Percentiles rank a stretch among this genome's conserved stretches.
These are phyloP conservation scores for Lutra lutra DNA, from an alignment of 2,797 vertebrate genomes.

Conservation along the genomic window DNA sequence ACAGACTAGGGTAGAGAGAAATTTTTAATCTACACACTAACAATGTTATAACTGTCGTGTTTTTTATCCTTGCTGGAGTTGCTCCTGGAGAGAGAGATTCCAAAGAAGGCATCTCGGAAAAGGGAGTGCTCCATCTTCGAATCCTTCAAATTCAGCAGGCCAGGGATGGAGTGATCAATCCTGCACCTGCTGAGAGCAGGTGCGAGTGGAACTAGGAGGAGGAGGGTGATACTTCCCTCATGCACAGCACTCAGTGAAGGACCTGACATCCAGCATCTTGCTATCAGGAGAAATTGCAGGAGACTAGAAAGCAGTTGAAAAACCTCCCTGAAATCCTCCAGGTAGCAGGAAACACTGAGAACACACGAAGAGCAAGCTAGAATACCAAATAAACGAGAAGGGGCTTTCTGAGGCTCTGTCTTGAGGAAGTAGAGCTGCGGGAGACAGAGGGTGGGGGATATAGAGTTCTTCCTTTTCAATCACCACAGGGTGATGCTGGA, in stretches of 20 bases:
- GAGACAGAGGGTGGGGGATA: neutral
- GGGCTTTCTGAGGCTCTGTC: constrained; percentile 61
- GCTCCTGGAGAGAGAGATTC: neutral
- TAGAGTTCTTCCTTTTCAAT: constrained; percentile 41
- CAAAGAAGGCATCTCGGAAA: neutral
- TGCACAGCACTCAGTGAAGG: constrained; percentile 22
- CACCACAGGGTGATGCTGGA: neutral
- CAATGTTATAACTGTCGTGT: fast-evolving
- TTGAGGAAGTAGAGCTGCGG: constrained; percentile 20
- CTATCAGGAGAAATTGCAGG: constrained; percentile 50
- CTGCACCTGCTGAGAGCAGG: neutral
- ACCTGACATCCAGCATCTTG: constrained; percentile 54
- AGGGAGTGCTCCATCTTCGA: neutral
- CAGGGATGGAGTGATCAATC: neutral
- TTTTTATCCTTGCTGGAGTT: neutral
- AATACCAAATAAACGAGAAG: constrained; percentile 64
- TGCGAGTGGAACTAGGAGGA: neutral
- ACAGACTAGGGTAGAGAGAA: neutral
- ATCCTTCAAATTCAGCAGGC: neutral
- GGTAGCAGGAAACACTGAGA: constrained; percentile 56
- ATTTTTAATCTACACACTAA: neutral
- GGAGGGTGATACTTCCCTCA: constrained; percentile 25
- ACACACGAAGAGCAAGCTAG: constrained; percentile 60
- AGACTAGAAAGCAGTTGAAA: constrained; percentile 31
- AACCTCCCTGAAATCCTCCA: constrained; percentile 67